These are phyloP conservation scores for Drosophila erecta DNA, from an alignment of 1,140 invertebrate species.

Conservation along the genomic window DNA sequence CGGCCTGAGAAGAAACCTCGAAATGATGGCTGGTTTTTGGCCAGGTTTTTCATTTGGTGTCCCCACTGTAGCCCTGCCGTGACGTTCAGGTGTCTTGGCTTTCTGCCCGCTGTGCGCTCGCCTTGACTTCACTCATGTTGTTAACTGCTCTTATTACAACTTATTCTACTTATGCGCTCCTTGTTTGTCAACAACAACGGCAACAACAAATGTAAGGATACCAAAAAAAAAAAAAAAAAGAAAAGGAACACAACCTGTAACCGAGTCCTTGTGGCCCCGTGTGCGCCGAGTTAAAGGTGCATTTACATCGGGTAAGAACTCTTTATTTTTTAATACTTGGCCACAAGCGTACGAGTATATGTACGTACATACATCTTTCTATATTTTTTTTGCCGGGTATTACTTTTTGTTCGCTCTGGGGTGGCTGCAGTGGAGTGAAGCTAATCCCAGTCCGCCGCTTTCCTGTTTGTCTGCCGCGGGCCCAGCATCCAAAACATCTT, in stretches of 20 bases:
- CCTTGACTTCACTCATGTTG: slow-evolving; percentile 53
- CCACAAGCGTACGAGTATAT: slow-evolving; percentile 17
- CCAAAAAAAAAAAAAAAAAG: background rate
- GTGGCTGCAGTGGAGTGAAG: slow-evolving; percentile 18
- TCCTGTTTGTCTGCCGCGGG: slow-evolving; percentile 67
- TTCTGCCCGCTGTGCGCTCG: slow-evolving; percentile 27
- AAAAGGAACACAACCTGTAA: slow-evolving; percentile 11
- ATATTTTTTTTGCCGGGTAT: slow-evolving; percentile 3
- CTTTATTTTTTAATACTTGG: slow-evolving; percentile 54
- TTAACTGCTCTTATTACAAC: slow-evolving; percentile 82
- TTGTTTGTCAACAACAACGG: slow-evolving; percentile 63
- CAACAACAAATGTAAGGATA: slow-evolving; percentile 19
- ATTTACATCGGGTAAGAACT: slow-evolving; percentile 63
- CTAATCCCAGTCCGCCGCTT: slow-evolving; percentile 59
- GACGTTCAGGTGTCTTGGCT: slow-evolving; percentile 51
- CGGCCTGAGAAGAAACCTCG: no score
- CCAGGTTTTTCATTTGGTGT: background rate
- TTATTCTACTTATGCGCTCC: slow-evolving; percentile 67
- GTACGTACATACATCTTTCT: slow-evolving; percentile 4
- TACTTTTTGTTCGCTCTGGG: background rate
- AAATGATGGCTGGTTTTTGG: background rate
- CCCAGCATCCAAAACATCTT: slow-evolving; percentile 71
- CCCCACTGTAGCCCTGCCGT: slow-evolving; percentile 35
- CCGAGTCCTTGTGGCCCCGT: slow-evolving; percentile 42
- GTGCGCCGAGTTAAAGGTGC: slow-evolving; percentile 62